Percentiles rank a stretch among this genome's conserved stretches.
phyloP scores from a whole-genome alignment of 2,113 vertebrate genomes.

The Felis catus region F.catus_Fca126_mat1.0 CM031420.1:116259501-116260000 shows the following conservation, averaged over 20 bases:
- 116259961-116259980: not conserved
- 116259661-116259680: constrained; percentile 35
- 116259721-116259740: not conserved
- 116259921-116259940: not conserved
- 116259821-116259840: not conserved
- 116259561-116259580: not conserved
- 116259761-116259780: not conserved
- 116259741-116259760: not conserved
- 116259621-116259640: not conserved
- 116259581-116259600: not conserved
- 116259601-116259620: not conserved
- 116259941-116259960: constrained; percentile 46
- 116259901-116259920: not conserved
- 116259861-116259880: not conserved
- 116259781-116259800: not conserved
- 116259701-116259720: constrained; percentile 31
- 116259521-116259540: constrained; percentile 47
- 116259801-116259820: not conserved
- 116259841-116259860: not conserved
- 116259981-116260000: constrained; percentile 29
- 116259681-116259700: not conserved
- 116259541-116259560: not conserved
- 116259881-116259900: not conserved
- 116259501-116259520: constrained; percentile 59
- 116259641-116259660: not conserved